A percentile compares a stretch with the other conserved stretches of the same genome.
phyloP scores from a whole-genome alignment of 1,140 invertebrate species.

The Nilaparvata lugens region DNA sequence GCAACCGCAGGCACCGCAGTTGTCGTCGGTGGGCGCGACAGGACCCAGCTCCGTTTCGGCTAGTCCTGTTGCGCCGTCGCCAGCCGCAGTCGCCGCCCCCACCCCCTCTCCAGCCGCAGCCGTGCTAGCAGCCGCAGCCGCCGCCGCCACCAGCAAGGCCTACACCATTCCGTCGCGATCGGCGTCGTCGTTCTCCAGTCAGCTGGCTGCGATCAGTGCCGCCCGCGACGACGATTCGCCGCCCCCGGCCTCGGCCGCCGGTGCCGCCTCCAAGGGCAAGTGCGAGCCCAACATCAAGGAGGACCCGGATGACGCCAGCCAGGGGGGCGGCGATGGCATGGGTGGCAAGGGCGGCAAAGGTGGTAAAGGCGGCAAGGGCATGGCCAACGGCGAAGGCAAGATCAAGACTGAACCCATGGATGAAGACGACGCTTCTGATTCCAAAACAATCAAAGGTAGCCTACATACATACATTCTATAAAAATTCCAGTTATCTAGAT shows the following conservation, averaged over 20 bases:
- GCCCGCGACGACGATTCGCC: constrained; percentile 56
- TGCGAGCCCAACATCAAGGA: constrained; percentile 47
- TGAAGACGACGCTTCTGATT: constrained; percentile 26
- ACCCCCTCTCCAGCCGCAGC: background rate
- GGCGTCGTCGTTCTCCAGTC: constrained; percentile 44
- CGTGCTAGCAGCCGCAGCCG: constrained; percentile 1
- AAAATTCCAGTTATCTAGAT: no score
- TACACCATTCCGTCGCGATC: background rate
- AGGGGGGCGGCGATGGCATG: constrained; percentile 38
- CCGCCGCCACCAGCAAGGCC: constrained; percentile 9
- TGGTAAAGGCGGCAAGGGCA: constrained; percentile 48
- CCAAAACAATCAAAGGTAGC: no score
- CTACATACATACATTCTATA: no score
- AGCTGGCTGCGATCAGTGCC: constrained; percentile 60
- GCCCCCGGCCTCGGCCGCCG: constrained; percentile 44
- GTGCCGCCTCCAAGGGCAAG: constrained; percentile 35
- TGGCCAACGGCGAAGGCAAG: constrained; percentile 38
- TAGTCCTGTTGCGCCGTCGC: constrained; percentile 32
- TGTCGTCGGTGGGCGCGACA: constrained; percentile 17
- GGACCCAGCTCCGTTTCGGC: constrained; percentile 34
- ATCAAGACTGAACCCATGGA: constrained; percentile 60
- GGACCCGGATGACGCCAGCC: constrained; percentile 41
- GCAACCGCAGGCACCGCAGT: background rate
- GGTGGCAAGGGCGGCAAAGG: constrained; percentile 33
- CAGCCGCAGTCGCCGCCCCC: constrained; percentile 6